Percentiles rank a stretch among this genome's conserved stretches.
Evolutionary conservation across 2,113 vertebrate species (phyloP).

Genomic region (Pavo muticus): DNA sequence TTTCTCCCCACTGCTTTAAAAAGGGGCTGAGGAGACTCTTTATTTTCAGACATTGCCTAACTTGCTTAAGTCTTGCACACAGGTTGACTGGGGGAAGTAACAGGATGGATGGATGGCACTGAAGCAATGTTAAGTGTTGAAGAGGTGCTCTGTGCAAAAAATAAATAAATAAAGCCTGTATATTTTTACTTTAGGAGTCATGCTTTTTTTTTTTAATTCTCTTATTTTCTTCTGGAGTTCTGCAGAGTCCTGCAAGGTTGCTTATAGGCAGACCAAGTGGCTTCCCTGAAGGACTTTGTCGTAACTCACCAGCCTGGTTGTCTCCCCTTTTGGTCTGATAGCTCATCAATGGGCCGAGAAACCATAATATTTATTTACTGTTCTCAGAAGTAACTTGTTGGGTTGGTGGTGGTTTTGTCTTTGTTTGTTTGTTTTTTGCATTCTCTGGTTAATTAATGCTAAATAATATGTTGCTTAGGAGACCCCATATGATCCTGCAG

Average conservation of each 20-base stretch:
- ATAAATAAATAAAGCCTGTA: rapidly evolving
- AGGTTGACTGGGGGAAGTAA: background rate
- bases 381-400: background rate
- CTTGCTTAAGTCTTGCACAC: background rate
- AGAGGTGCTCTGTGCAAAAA: background rate
- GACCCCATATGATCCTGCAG: background rate
- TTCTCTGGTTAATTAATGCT: background rate
- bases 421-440: background rate
- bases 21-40: background rate
- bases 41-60: background rate
- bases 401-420: background rate
- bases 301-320: background rate
- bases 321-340: background rate
- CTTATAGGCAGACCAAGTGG: background rate
- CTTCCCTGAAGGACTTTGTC: background rate
- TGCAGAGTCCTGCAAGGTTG: background rate
- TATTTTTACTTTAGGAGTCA: background rate
- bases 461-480: background rate
- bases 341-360: background rate
- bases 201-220: background rate
- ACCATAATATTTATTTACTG: rapidly evolving
- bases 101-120: background rate
- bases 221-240: background rate
- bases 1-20: background rate
- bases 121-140: background rate